phyloP scores from a whole-genome alignment of 2,888 invertebrate genomes.

The Capitulum mitella region DNA sequence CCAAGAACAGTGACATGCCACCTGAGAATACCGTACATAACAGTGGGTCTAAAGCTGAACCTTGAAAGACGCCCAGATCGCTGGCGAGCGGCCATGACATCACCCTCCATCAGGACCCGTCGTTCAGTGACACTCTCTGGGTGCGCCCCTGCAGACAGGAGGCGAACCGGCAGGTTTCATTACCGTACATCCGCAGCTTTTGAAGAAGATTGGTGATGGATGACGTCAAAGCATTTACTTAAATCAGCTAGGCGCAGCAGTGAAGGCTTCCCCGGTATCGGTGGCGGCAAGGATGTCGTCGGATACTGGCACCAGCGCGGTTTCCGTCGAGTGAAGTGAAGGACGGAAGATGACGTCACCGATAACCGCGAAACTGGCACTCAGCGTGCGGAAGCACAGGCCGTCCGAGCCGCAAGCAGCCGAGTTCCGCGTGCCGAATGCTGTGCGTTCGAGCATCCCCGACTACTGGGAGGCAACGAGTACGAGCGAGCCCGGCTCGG shows the following conservation, averaged over 20 bases:
- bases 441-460: background rate
- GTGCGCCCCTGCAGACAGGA: background rate
- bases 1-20: background rate
- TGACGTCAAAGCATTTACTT: no score
- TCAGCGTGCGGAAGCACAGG: background rate
- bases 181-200: background rate
- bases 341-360: no score
- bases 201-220: background rate
- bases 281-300: no score
- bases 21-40: background rate
- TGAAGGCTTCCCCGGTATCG: no score
- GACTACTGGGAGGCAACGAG: background rate
- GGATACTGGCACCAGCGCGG: no score
- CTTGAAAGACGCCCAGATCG: no score
- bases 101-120: background rate
- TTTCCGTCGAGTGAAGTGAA: no score
- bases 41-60: background rate
- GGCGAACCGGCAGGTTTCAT: background rate
- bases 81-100: background rate
- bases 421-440: background rate
- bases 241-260: no score
- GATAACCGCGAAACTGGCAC: no score
- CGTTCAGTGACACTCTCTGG: background rate
- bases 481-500: background rate
- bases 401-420: background rate